These are phyloP conservation scores for Amphipyra tragopoginis DNA, from an alignment of 2,888 invertebrate species.

Conservation along the genomic window DNA sequence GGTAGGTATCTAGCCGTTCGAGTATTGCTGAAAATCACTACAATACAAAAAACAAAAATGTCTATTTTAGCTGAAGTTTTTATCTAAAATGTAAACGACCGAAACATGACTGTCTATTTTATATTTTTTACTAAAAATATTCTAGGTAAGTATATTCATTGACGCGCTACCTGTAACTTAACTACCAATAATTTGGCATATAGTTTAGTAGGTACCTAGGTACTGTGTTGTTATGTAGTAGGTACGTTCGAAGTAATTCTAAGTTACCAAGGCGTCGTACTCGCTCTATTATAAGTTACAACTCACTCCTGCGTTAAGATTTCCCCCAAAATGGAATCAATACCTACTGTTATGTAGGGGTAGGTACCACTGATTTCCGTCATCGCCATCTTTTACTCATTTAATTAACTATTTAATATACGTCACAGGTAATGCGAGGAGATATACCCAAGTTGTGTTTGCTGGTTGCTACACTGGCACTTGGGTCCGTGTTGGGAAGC, in stretches of 20 bases:
- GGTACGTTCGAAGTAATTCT: too few species aligned
- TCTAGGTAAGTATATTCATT: neutral
- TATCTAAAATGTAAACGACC: neutral
- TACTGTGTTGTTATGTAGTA: too few species aligned
- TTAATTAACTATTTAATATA: constrained; percentile 4
- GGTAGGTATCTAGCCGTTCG: too few species aligned
- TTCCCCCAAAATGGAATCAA: too few species aligned
- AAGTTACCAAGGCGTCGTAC: too few species aligned
- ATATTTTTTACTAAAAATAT: neutral
- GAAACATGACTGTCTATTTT: neutral
- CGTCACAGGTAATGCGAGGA: constrained; percentile 86
- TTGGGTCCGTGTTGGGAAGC: constrained; percentile 73
- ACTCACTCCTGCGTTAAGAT: too few species aligned
- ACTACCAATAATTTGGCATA: too few species aligned
- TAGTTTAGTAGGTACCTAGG: too few species aligned
- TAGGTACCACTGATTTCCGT: neutral
- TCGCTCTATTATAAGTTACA: too few species aligned
- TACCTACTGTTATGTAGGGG: neutral
- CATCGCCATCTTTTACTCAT: neutral
- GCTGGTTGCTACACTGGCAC: constrained; percentile 82
- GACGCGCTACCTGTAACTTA: neutral
- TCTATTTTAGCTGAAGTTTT: neutral
- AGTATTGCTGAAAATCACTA: neutral
- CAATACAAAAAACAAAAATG: neutral
- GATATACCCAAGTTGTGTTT: constrained; percentile 79